Conservation (phyloP, 2,113 vertebrate genomes). For the Boulengeromyrus knoepffleri region DNA sequence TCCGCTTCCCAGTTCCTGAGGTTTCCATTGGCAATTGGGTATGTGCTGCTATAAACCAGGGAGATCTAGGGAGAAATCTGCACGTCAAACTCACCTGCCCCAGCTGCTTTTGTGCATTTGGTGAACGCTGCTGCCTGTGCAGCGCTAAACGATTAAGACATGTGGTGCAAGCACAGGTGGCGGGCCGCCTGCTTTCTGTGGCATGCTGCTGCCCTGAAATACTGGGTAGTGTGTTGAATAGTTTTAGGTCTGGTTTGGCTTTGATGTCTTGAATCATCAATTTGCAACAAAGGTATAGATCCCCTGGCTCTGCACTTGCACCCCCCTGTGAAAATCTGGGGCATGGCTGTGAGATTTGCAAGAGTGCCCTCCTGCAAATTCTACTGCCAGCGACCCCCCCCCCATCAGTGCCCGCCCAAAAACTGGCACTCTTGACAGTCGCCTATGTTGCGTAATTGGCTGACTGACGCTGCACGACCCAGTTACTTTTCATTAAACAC, state of each 20-base stretch:
- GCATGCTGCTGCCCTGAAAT: not conserved
- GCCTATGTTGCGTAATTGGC: not conserved
- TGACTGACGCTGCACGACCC: not conserved
- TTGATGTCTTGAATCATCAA: not conserved
- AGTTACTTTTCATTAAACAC: not conserved
- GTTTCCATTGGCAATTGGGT: no score
- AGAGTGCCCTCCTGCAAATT: not conserved
- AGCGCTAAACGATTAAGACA: no score
- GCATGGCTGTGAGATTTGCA: not conserved
- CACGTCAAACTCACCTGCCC: no score
- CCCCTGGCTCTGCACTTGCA: not conserved
- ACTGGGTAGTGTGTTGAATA: not conserved
- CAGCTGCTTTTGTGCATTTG: no score
- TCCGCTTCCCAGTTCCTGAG: no score
- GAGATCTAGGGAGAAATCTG: no score
- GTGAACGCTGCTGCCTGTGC: no score
- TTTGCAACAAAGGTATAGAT: not conserved
- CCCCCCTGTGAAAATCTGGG: not conserved
- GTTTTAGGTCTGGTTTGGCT: not conserved
- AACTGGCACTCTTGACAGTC: not conserved
- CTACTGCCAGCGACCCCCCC: not conserved
- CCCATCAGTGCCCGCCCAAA: not conserved
- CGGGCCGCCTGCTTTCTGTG: no score
- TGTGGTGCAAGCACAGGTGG: no score
- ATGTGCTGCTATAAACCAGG: no score